phyloP scores from a whole-genome alignment of 2,888 invertebrate genomes.

The Griposia aprilina region DNA sequence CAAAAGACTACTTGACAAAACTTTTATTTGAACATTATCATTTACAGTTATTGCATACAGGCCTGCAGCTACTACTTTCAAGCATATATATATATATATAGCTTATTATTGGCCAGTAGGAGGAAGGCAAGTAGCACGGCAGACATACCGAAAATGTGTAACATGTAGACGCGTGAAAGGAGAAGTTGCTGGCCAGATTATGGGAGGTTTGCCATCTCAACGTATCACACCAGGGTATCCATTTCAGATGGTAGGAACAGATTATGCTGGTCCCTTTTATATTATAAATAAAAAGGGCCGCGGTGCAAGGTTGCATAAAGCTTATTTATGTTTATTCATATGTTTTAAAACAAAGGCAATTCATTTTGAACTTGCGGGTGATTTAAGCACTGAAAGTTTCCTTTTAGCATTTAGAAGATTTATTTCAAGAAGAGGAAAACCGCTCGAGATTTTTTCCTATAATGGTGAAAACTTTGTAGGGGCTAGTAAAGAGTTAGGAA shows the following conservation, averaged over 20 bases:
- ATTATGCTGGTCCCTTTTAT: conserved; percentile 6
- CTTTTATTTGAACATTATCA: too few relatives aligned
- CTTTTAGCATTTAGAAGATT: conserved; percentile 14
- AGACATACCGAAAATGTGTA: background rate
- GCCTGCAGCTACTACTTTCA: background rate
- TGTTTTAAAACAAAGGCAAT: background rate
- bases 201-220: conserved; percentile 1
- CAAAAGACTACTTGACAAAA: background rate
- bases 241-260: conserved; percentile 7
- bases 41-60: too few relatives aligned
- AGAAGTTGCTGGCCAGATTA: background rate
- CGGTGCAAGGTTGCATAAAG: background rate
- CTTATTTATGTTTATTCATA: conserved; percentile 1
- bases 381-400: background rate
- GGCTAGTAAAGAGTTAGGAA: background rate
- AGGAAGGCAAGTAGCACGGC: background rate
- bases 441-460: background rate
- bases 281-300: conserved; percentile 1
- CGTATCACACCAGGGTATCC: background rate
- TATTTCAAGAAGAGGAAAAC: background rate
- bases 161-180: conserved; percentile 3
- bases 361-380: conserved; percentile 5
- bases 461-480: background rate
- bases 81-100: background rate
- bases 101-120: background rate